Base-by-base conservation (phyloP, 1,140 invertebrate species). In the Aphaenogaster ashmeadi region DNA sequence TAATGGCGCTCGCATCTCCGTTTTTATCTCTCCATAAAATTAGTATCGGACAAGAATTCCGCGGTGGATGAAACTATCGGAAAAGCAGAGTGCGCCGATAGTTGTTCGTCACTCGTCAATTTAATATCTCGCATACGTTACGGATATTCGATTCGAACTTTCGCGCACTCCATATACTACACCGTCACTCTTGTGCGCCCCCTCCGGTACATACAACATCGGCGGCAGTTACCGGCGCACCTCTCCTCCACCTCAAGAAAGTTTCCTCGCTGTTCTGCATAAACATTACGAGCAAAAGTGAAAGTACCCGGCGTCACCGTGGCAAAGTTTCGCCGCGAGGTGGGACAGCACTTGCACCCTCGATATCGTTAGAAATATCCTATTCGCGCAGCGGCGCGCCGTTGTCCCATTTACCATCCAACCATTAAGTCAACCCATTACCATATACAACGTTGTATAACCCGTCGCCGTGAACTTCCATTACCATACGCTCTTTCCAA, bases 241-340 rank as follows among this genome's bases (percentile, higher is more conserved):
- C 91, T 87, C 87, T 91, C 87, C 47, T 27, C 78, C 92, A 77
- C 78, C 90, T 89, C 91, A 89, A 89, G 93, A 95, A 95, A 95
- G 92, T 95, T 95, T 91, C 88, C 91, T 90, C 91, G 90, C 92
- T 93, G 92, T 92, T 95, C 93, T 95, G 94, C 95, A 95, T 95
- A 95, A 95, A 94, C 94, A 95, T 95, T 94, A 94, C 92, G 91
- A 93, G 93, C 89, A 93, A 95, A 93, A 95, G 95, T 92, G 95
- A 95, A 95, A 95, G 95, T 95, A 94, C 92, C 91, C 80, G 89
- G 91, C 92, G 93, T 94, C 92, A 92, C 91, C 88, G 77, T 91
- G 89, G 91, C 89, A 93, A 94, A 94, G 92, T 95, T 95, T 94
- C 88, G 60, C 71, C 74, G 71, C 60, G 71, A 92, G 80, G 83